Conservation (phyloP, 1,140 invertebrate genomes). For the Helicorthomorpha holstii region DNA sequence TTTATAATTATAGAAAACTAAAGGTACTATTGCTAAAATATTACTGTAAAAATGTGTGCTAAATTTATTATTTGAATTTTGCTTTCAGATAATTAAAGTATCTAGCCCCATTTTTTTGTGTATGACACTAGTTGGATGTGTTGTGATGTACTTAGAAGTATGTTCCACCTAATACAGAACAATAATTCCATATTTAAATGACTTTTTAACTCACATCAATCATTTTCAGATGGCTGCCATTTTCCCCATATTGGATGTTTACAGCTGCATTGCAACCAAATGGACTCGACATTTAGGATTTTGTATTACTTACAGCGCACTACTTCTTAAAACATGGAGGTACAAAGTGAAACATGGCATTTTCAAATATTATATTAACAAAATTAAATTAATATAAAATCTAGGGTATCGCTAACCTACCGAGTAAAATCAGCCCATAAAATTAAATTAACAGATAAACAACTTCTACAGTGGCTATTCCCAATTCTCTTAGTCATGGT, state of each 20-base stretch:
- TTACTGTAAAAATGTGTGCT: not conserved
- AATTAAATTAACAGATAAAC: slow-evolving; percentile 78
- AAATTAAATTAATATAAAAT: slow-evolving; percentile 10
- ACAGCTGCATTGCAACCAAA: slow-evolving; percentile 69
- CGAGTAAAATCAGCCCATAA: slow-evolving; percentile 85
- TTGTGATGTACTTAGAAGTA: slow-evolving; percentile 80
- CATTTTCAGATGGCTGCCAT: slow-evolving; percentile 66
- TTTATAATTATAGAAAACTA: slow-evolving; percentile 43
- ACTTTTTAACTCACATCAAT: slow-evolving; percentile 2
- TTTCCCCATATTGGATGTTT: slow-evolving; percentile 61
- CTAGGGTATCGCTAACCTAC: slow-evolving; percentile 77
- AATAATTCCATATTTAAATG: not conserved
- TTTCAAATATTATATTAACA: no score
- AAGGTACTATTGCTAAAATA: slow-evolving; percentile 10
- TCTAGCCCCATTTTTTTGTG: slow-evolving; percentile 76
- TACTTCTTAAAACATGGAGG: slow-evolving; percentile 87
- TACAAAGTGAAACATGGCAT: no score
- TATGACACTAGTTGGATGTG: slow-evolving; percentile 68
- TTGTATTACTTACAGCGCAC: slow-evolving; percentile 72
- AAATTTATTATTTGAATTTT: slow-evolving; percentile 2
- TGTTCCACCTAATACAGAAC: no score
- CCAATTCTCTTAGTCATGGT: slow-evolving; percentile 72
- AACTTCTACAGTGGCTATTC: slow-evolving; percentile 75
- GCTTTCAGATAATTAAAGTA: slow-evolving; percentile 54
- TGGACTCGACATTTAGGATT: slow-evolving; percentile 83